A percentile compares a stretch with the other conserved stretches of the same genome.
Conservation (phyloP, 2,113 vertebrate species). For the Chaetops frenatus region DNA sequence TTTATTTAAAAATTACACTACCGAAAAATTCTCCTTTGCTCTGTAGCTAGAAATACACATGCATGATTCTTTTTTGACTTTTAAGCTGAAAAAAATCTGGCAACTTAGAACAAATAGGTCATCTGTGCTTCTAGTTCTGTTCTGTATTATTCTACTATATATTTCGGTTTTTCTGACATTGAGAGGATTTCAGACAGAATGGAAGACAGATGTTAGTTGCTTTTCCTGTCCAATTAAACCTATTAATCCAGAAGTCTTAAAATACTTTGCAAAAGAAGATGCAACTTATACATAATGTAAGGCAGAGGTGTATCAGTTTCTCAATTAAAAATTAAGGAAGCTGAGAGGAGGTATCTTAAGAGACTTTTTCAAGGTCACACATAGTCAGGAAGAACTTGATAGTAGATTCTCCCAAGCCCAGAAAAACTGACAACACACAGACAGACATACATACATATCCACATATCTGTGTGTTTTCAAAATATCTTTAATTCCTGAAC, state of each 20-base stretch:
- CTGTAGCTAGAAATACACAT: not conserved
- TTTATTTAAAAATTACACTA: not conserved
- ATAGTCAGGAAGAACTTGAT: not conserved
- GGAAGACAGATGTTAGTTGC: not conserved
- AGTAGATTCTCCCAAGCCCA: not conserved
- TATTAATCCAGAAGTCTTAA: not conserved
- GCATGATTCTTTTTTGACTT: not conserved
- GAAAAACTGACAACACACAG: not conserved
- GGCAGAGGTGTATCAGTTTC: not conserved
- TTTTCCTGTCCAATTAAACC: not conserved
- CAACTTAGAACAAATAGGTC: not conserved
- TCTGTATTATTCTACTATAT: not conserved
- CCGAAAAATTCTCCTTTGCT: not conserved
- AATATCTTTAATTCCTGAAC: not conserved
- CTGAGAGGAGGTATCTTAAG: not conserved
- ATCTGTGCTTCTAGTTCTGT: not conserved
- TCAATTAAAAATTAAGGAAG: not conserved
- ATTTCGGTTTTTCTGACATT: not conserved
- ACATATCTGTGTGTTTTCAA: not conserved
- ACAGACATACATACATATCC: not conserved
- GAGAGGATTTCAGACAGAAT: not conserved
- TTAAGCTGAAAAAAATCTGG: not conserved
- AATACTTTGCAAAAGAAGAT: not conserved
- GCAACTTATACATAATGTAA: not conserved
- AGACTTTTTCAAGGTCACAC: not conserved